phyloP scores from a whole-genome alignment of 2,113 vertebrate genomes.

The Sprattus sprattus region DNA sequence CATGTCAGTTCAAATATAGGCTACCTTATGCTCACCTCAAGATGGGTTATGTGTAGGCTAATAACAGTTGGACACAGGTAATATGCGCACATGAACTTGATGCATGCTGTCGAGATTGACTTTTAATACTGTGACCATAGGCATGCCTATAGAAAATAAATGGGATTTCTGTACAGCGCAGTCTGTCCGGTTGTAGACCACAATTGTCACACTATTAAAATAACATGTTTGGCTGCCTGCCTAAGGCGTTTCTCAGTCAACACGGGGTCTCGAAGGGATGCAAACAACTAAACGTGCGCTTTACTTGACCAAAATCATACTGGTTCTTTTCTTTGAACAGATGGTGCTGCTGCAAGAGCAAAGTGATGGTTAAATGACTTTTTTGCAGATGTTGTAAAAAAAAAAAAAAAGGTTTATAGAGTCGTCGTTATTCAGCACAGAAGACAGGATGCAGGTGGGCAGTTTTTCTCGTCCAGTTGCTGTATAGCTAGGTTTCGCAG shows the following conservation, averaged over 20 bases:
- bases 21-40: constrained; percentile 37
- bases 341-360: not conserved
- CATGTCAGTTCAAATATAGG: constrained; percentile 53
- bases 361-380: not conserved
- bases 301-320: not conserved
- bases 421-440: not conserved
- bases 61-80: not conserved
- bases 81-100: not conserved
- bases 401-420: not conserved
- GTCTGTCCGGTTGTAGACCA: not conserved
- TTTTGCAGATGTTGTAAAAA: not conserved
- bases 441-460: not conserved
- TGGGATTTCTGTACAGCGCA: not conserved
- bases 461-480: not conserved
- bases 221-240: not conserved
- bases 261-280: not conserved
- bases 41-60: constrained; percentile 50
- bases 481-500: too few relatives aligned
- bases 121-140: not conserved
- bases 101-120: not conserved
- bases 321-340: not conserved
- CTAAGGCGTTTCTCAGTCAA: not conserved
- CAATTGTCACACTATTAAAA: not conserved
- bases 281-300: not conserved
- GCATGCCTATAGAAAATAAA: not conserved